Percentiles rank a stretch among this genome's conserved stretches.
These are phyloP conservation scores for Haemorhous mexicanus DNA, from an alignment of 2,113 vertebrate genomes.

Conservation along the genomic window DNA sequence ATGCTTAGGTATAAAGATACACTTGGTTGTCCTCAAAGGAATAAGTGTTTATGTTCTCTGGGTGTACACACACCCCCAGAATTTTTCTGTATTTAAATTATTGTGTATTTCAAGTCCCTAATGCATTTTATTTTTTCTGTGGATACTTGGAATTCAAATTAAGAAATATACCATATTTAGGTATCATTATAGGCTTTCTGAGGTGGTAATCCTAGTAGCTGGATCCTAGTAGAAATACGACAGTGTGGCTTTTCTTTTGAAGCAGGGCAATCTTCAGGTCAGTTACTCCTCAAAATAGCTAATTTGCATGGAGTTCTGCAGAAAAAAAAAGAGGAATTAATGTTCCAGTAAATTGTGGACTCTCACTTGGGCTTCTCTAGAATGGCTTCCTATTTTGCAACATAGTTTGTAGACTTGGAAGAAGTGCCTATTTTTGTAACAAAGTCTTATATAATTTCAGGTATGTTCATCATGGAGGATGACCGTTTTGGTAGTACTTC, in stretches of 20 bases:
- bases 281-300: neutral
- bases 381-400: neutral
- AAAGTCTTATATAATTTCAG: conserved; percentile 65
- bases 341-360: fast-evolving
- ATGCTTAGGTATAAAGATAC: neutral
- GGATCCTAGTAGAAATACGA: neutral
- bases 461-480: conserved; percentile 95
- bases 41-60: neutral
- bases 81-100: neutral
- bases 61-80: neutral
- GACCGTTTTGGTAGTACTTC: conserved; percentile 84
- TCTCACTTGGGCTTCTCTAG: neutral
- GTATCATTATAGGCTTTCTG: neutral
- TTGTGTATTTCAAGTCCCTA: neutral
- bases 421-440: neutral
- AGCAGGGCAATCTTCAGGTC: neutral
- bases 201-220: neutral
- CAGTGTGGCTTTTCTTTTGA: neutral
- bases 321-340: neutral
- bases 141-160: neutral
- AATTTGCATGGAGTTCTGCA: neutral
- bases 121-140: neutral
- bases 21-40: neutral
- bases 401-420: neutral
- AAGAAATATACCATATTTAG: neutral